phyloP scores from a whole-genome alignment of 2,888 invertebrate genomes.

The Microplitis deprimator region DNA sequence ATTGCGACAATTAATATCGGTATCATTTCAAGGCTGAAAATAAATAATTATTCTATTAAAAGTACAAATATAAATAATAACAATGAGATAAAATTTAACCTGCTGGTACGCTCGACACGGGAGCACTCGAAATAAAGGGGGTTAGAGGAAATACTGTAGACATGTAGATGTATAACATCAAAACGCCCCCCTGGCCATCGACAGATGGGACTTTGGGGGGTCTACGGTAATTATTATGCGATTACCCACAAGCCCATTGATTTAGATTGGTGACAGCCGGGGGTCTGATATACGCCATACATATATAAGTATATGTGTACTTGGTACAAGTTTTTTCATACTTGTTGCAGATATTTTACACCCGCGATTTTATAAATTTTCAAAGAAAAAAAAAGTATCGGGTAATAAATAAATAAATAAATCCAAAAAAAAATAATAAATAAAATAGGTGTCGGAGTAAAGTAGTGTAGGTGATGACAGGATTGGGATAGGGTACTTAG shows the following conservation, averaged over 20 bases:
- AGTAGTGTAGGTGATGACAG: constrained; percentile 50
- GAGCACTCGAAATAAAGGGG: constrained; percentile 34
- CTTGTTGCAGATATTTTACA: constrained; percentile 34
- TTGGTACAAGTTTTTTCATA: constrained; percentile 29
- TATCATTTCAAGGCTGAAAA: constrained; percentile 46
- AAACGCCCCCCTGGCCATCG: constrained; percentile 60
- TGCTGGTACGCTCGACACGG: constrained; percentile 12
- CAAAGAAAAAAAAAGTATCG: not conserved
- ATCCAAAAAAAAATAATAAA: not conserved
- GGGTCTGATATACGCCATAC: constrained; percentile 51
- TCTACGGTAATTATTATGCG: constrained; percentile 70
- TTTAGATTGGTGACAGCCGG: constrained; percentile 67
- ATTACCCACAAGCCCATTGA: constrained; percentile 71
- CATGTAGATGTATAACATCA: constrained; percentile 16
- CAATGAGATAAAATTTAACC: constrained; percentile 62
- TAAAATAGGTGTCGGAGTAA: constrained; percentile 65
- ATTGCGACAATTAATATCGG: constrained; percentile 51
- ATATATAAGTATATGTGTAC: constrained; percentile 48
- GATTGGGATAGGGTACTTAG: constrained; percentile 65
- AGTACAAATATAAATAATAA: constrained; percentile 11
- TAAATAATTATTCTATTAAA: constrained; percentile 10
- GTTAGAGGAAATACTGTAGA: constrained; percentile 35
- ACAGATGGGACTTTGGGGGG: constrained; percentile 69
- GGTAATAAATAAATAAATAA: not conserved
- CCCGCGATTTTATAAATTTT: not conserved